Percentiles rank a stretch among this genome's conserved stretches.
Conservation (phyloP, 1,140 invertebrate genomes). For the Acromyrmex charruanus region DNA sequence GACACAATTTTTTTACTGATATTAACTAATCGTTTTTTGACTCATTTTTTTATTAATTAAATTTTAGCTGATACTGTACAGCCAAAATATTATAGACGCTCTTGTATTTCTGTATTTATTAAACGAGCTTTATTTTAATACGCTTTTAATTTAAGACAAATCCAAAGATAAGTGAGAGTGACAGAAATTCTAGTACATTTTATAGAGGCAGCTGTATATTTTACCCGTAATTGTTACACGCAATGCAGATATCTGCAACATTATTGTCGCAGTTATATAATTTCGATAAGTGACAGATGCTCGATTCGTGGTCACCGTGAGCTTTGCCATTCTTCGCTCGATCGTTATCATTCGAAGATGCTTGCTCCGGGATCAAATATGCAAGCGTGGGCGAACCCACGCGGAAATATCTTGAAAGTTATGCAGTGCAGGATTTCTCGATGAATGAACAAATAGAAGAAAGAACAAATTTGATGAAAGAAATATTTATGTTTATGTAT, state of each 20-base stretch:
- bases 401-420: not conserved
- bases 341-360: not conserved
- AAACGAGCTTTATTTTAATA: constrained; percentile 5
- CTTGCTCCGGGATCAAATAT: not conserved
- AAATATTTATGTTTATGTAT: not conserved
- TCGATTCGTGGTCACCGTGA: constrained; percentile 7
- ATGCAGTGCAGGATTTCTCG: constrained; percentile 1
- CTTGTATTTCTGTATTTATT: constrained; percentile 1
- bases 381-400: constrained; percentile 14
- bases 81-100: too few relatives aligned
- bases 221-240: not conserved
- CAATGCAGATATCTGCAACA: not conserved
- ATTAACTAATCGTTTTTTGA: too few relatives aligned
- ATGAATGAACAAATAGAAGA: constrained; percentile 15
- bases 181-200: not conserved
- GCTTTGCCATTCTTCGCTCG: not conserved
- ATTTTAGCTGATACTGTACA: too few relatives aligned
- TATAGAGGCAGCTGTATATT: not conserved
- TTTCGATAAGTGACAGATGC: constrained; percentile 11
- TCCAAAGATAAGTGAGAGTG: not conserved
- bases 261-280: not conserved
- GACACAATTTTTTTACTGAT: too few relatives aligned
- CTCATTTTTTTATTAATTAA: too few relatives aligned
- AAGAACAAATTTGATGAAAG: not conserved
- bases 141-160: not conserved